Evolutionary conservation across 2,888 invertebrate genomes (phyloP).

Genomic region (Heteromyza rotundicornis): DNA sequence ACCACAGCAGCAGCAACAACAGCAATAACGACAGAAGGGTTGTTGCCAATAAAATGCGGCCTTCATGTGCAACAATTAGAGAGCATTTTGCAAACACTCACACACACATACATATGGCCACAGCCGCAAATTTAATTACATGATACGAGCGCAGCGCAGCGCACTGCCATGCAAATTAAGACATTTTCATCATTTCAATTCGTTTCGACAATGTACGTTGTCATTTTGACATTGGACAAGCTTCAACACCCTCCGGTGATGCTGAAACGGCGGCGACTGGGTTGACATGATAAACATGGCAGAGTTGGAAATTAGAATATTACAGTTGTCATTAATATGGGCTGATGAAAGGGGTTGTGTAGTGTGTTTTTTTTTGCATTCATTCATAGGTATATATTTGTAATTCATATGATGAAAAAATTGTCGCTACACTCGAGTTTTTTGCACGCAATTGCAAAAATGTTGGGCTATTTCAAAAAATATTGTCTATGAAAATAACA

Average conservation of each 20-base stretch:
- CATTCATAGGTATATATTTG: too few relatives aligned
- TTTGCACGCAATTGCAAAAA: too few relatives aligned
- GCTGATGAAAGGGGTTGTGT: too few relatives aligned
- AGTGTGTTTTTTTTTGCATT: too few relatives aligned
- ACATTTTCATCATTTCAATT: slow-evolving; percentile 23
- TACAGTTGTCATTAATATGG: neutral
- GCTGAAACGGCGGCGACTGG: neutral
- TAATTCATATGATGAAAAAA: too few relatives aligned
- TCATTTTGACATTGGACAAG: slow-evolving; percentile 28
- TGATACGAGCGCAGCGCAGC: slow-evolving; percentile 6
- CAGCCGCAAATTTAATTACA: slow-evolving; percentile 56
- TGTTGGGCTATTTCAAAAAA: too few relatives aligned
- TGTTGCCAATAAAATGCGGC: slow-evolving; percentile 3
- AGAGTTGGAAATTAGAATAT: neutral
- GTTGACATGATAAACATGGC: neutral
- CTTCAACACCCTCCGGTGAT: slow-evolving; percentile 32
- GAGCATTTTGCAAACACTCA: slow-evolving; percentile 12
- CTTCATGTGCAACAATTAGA: slow-evolving; percentile 15
- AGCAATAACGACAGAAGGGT: slow-evolving; percentile 17
- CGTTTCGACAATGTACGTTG: slow-evolving; percentile 11
- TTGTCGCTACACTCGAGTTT: too few relatives aligned
- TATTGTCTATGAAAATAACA: too few relatives aligned
- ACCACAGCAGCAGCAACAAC: too few relatives aligned
- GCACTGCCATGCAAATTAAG: slow-evolving; percentile 41
- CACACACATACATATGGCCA: slow-evolving; percentile 44